These are phyloP conservation scores for Corvus moneduloides DNA, from an alignment of 2,113 vertebrate species.

Conservation along the genomic window DNA sequence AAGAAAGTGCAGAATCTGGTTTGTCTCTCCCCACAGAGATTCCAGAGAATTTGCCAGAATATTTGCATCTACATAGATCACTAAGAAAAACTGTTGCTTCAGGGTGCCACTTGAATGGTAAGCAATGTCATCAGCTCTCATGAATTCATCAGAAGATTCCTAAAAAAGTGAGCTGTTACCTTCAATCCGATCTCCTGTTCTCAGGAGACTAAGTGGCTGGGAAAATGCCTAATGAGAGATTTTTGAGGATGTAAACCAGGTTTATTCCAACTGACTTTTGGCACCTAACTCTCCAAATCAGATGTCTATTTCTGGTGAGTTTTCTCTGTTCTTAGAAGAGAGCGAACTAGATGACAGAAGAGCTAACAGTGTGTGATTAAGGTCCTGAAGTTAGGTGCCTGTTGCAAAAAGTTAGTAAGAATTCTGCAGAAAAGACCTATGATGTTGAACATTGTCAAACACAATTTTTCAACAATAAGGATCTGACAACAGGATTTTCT, in stretches of 20 bases:
- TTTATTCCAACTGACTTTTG: background rate
- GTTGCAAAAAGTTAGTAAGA: background rate
- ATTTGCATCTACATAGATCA: conserved; percentile 21
- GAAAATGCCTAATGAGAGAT: background rate
- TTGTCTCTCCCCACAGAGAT: background rate
- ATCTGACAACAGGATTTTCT: background rate
- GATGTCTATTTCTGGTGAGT: background rate
- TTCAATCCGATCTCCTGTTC: background rate
- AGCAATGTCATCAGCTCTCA: background rate
- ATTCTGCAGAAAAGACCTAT: background rate
- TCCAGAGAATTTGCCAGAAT: conserved; percentile 8
- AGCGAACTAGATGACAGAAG: background rate
- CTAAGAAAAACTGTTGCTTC: background rate
- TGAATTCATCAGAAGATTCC: background rate
- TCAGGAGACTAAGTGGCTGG: background rate
- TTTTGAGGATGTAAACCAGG: background rate
- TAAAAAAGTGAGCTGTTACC: background rate
- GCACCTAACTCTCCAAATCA: background rate
- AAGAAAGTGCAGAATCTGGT: background rate
- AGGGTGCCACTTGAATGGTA: background rate
- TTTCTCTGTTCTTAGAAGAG: background rate
- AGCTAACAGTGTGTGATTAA: background rate
- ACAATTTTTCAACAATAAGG: background rate
- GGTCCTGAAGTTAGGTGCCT: background rate
- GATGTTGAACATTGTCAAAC: background rate